These are phyloP conservation scores for Xylocampa areola DNA, from an alignment of 2,888 invertebrate genomes.

Conservation along the genomic window DNA sequence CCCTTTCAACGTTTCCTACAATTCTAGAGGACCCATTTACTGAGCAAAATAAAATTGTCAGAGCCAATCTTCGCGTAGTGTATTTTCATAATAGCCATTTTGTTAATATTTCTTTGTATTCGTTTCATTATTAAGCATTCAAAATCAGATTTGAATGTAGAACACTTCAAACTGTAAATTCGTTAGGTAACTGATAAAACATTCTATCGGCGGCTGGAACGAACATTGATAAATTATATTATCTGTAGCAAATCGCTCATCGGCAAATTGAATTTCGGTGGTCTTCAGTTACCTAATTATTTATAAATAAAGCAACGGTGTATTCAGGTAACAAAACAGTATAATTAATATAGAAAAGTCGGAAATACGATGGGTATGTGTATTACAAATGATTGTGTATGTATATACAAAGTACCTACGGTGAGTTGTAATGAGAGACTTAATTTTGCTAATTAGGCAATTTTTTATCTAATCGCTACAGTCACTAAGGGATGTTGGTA, in stretches of 20 bases:
- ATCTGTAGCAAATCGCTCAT: slow-evolving; percentile 39
- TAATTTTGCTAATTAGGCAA: slow-evolving; percentile 3
- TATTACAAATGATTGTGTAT: slow-evolving; percentile 12
- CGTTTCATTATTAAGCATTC: slow-evolving; percentile 7
- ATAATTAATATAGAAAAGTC: neutral
- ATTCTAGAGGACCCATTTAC: slow-evolving; percentile 23
- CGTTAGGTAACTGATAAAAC: slow-evolving; percentile 34
- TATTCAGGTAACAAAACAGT: slow-evolving; percentile 22
- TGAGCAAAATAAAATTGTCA: slow-evolving; percentile 17
- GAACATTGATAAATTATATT: slow-evolving; percentile 38
- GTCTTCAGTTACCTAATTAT: slow-evolving; percentile 35
- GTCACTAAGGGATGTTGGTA: slow-evolving; percentile 19
- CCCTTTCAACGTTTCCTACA: slow-evolving; percentile 34
- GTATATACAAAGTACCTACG: neutral
- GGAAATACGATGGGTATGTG: slow-evolving; percentile 3
- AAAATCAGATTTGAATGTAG: slow-evolving; percentile 35
- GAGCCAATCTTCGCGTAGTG: slow-evolving; percentile 20
- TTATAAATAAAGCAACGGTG: slow-evolving; percentile 29
- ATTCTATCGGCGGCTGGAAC: slow-evolving; percentile 28
- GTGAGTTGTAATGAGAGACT: neutral
- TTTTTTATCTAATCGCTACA: slow-evolving; percentile 35
- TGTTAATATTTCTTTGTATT: slow-evolving; percentile 9
- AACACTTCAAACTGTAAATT: slow-evolving; percentile 17
- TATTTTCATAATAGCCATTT: slow-evolving; percentile 5
- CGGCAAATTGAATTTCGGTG: slow-evolving; percentile 37